phyloP scores from a whole-genome alignment of 2,113 vertebrate species.

The Sander vitreus region DNA sequence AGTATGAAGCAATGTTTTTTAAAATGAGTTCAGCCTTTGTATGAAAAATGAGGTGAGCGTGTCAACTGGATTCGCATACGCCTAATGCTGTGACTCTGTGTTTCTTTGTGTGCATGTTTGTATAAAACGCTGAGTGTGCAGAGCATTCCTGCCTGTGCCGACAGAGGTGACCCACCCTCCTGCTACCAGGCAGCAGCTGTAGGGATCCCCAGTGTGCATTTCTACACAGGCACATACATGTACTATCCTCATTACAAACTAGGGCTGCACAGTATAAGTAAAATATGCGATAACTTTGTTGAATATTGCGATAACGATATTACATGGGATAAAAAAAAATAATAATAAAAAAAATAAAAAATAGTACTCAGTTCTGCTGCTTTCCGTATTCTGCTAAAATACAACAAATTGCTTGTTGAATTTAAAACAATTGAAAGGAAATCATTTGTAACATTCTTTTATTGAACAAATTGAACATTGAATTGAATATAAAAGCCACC shows the following conservation, averaged over 20 bases:
- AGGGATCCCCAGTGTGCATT: conserved; percentile 33
- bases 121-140: conserved; percentile 64
- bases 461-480: too few species aligned
- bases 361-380: too few species aligned
- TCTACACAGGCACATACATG: conserved; percentile 25
- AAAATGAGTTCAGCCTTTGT: neutral
- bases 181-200: conserved; percentile 57
- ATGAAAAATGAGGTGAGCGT: conserved; percentile 16
- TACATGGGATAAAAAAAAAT: too few species aligned
- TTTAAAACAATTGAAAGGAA: too few species aligned
- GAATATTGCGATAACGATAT: too few species aligned
- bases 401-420: too few species aligned
- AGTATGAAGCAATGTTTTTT: neutral
- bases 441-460: too few species aligned
- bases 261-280: too few species aligned
- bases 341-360: too few species aligned
- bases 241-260: neutral
- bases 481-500: too few species aligned
- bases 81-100: neutral
- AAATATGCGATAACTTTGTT: too few species aligned
- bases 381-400: too few species aligned
- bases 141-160: conserved; percentile 59
- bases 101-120: neutral
- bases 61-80: conserved; percentile 29
- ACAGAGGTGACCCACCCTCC: conserved; percentile 57